phyloP scores from a whole-genome alignment of 2,888 invertebrate species.

The Oscheius sp. region DNA sequence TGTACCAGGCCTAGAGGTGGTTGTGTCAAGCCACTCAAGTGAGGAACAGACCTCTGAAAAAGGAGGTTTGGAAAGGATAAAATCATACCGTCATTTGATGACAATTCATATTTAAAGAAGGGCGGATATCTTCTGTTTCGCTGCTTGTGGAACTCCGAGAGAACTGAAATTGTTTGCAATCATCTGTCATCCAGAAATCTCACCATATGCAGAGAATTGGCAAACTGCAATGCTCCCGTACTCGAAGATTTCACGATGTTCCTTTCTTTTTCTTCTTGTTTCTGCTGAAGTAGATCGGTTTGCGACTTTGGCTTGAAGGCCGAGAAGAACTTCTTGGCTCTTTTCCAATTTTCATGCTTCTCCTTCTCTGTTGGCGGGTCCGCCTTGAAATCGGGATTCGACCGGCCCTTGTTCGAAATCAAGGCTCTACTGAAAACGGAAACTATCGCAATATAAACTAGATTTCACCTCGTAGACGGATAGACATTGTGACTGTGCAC shows the following conservation, averaged over 20 bases:
- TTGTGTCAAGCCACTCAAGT: constrained; percentile 20
- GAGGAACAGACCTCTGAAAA: constrained; percentile 22
- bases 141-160: constrained; percentile 32
- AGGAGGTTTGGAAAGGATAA: background rate
- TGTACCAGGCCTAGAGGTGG: constrained; percentile 50
- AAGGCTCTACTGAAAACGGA: constrained; percentile 1
- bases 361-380: constrained; percentile 18
- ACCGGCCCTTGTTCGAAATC: constrained; percentile 45
- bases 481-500: constrained; percentile 29
- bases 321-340: constrained; percentile 56
- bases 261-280: constrained; percentile 18
- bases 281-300: constrained; percentile 41
- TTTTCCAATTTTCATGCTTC: constrained; percentile 50
- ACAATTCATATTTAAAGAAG: constrained; percentile 42
- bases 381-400: constrained; percentile 51
- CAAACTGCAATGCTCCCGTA: constrained; percentile 47
- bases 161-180: constrained; percentile 8
- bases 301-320: constrained; percentile 57
- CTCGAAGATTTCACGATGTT: constrained; percentile 47
- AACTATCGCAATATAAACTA: background rate
- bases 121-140: constrained; percentile 44
- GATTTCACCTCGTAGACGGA: constrained; percentile 23
- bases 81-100: constrained; percentile 33
- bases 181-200: background rate
- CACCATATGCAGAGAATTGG: constrained; percentile 26